Percentiles rank a stretch among this genome's conserved stretches.
Conservation (phyloP, 1,140 invertebrate species). For the Diploscapter pachys region DNA sequence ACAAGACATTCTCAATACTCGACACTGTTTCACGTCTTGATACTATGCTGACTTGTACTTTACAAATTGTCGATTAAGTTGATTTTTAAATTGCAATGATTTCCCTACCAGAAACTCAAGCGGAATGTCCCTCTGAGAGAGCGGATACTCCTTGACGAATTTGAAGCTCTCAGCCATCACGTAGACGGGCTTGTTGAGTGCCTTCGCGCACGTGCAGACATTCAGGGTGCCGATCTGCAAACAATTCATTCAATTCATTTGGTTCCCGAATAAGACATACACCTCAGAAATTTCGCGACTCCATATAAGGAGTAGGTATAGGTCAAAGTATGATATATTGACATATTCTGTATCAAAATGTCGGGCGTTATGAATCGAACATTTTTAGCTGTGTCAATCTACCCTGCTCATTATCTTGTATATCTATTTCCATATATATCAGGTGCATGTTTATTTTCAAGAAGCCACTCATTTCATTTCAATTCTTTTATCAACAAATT, state of each 20-base stretch:
- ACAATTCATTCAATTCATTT: neutral
- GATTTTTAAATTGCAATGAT: neutral
- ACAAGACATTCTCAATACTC: no score
- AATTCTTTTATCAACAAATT: constrained; percentile 3
- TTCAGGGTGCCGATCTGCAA: constrained; percentile 81
- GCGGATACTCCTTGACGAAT: constrained; percentile 84
- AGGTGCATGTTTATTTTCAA: neutral
- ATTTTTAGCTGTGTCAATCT: no score
- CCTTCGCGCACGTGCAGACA: constrained; percentile 82
- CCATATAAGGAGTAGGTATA: no score
- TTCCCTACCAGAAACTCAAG: constrained; percentile 66
- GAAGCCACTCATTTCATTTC: neutral
- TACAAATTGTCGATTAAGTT: neutral
- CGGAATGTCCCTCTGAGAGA: constrained; percentile 86
- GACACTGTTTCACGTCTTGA: no score
- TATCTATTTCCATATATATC: no score
- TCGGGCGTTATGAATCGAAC: no score
- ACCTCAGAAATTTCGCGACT: no score
- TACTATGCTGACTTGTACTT: neutral
- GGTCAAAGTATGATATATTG: no score
- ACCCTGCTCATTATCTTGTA: no score
- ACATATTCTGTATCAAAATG: no score
- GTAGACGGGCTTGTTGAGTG: constrained; percentile 90
- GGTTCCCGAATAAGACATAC: no score
- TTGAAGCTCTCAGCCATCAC: constrained; percentile 95